phyloP scores from a whole-genome alignment of 2,797 vertebrate genomes.

The Arctocebus calabarensis region DNA sequence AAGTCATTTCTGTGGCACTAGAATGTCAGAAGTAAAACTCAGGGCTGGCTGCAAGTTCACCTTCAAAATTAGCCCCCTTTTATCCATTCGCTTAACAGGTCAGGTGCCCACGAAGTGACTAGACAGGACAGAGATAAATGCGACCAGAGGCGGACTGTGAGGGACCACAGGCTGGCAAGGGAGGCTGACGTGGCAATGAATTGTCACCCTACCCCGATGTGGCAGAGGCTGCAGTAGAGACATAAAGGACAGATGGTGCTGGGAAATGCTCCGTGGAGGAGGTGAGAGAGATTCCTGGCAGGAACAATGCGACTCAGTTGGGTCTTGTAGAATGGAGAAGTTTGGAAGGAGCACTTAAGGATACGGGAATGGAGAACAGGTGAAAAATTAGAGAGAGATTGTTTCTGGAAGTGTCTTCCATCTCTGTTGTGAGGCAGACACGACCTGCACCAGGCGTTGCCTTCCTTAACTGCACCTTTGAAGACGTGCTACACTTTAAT shows the following conservation, averaged over 20 bases:
- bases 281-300: not conserved
- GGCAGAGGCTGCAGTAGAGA: not conserved
- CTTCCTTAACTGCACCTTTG: not conserved
- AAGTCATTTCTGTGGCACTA: not conserved
- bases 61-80: not conserved
- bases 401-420: not conserved
- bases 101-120: not conserved
- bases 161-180: too few relatives aligned
- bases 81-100: not conserved
- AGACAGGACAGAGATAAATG: not conserved
- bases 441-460: not conserved
- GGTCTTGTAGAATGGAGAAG: not conserved
- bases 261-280: not conserved
- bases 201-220: too few relatives aligned
- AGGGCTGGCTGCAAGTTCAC: not conserved
- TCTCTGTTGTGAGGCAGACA: not conserved
- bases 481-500: not conserved
- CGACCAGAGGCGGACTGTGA: not conserved
- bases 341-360: not conserved
- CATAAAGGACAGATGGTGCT: fast-evolving
- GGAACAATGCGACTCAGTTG: fast-evolving
- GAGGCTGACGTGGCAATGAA: not conserved
- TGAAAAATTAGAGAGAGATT: not conserved
- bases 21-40: not conserved
- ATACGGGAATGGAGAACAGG: not conserved